A percentile compares a stretch with the other conserved stretches of the same genome.
These are phyloP conservation scores for Heliconius aoede DNA, from an alignment of 2,888 invertebrate species.

Conservation along the genomic window DNA sequence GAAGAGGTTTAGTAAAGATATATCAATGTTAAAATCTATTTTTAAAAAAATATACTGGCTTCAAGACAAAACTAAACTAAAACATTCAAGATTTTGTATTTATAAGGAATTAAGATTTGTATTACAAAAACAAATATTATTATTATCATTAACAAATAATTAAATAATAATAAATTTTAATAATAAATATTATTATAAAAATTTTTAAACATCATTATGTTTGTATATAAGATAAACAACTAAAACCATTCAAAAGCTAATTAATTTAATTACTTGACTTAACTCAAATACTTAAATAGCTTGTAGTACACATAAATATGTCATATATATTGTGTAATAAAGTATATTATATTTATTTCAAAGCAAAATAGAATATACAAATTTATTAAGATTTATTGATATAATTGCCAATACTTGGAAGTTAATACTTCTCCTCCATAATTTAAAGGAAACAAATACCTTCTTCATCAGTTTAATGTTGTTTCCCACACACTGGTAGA, in stretches of 20 bases:
- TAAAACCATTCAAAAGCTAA: not conserved
- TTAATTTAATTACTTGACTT: conserved; percentile 7
- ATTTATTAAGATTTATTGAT: not conserved
- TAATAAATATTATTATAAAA: too few species aligned
- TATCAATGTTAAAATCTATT: too few species aligned
- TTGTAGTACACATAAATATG: conserved; percentile 8
- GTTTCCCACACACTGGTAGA: too few species aligned
- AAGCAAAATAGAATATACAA: conserved; percentile 8
- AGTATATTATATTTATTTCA: not conserved
- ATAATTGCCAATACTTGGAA: too few species aligned
- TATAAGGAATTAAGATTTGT: not conserved
- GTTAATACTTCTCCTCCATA: not conserved
- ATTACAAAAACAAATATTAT: not conserved
- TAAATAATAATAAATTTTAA: too few species aligned
- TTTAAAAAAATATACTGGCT: too few species aligned
- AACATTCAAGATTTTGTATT: not conserved
- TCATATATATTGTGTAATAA: conserved; percentile 10
- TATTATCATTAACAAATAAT: too few species aligned
- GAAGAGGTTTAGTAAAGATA: too few species aligned
- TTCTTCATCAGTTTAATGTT: not conserved
- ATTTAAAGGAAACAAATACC: not conserved
- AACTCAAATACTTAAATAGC: conserved; percentile 10
- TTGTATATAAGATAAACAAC: conserved; percentile 1
- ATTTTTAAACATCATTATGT: not conserved
- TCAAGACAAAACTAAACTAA: too few species aligned